Evolutionary conservation across 92 coral and sea anemone species (phyloP), one percentile per base, ranked within the genome.

Genomic region (Diadumene lineata): DNA sequence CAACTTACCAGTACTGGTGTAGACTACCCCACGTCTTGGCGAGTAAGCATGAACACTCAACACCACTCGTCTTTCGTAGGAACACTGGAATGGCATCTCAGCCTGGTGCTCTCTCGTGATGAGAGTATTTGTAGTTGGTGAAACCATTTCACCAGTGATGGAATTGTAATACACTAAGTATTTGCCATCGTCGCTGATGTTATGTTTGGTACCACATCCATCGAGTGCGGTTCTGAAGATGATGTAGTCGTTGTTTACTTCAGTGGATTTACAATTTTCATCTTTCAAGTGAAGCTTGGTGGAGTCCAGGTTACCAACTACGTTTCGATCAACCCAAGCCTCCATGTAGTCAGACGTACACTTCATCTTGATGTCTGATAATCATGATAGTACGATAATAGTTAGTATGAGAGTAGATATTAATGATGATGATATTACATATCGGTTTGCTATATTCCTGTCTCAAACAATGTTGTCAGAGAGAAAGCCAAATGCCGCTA

Each of bases 61-160:
- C 38, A 84, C 73, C 0, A 75, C 77, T 55, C 61, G 78, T 56
- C 82, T 88, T 34, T 84, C 69, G 60, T 84, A 91, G 46, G 92
- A 84, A 38, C 97, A 91, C 79, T 91, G 64, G 75, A 91, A 73
- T 27, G 90, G 92, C 60, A 87, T 75, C 17, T 72, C 62, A 2
- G 83, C 91, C 75, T 70, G 74, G 29, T 81, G 86, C 30, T 84
- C 85, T 23, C 97, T 87, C 29, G 90, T 87, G 21, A 91, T 87
- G 63, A 71, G 46, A n/a, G 75, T 61, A 29, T 75, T 65, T 0
- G 34, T 68, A 15, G 66, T 56, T 0, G 68, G 68, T 1, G 74
- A 50, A 15, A 32, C 65, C 55, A 77, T 34, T 16, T 82, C 80
- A 9, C 84, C 85, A 17, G 82, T 78, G 43, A 87, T 73, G 31